Base-by-base conservation (phyloP, 1,140 invertebrate genomes). In the Ephestia elutella region DNA sequence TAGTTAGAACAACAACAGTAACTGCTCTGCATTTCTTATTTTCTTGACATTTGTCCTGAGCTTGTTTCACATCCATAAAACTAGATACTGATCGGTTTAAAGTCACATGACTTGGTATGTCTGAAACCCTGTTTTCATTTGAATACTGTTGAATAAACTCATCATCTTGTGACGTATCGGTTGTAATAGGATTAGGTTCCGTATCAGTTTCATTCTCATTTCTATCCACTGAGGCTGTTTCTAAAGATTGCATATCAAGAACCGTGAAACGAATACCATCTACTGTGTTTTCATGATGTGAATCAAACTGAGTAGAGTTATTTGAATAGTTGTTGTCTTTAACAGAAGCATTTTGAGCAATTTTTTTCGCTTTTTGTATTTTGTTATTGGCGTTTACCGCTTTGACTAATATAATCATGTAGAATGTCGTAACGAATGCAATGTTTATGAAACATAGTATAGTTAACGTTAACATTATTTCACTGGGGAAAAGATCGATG, bases 281-380 rank as follows among this genome's bases (percentile, higher is more conserved):
- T 2, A 15, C 13, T 3, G 38, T 3, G 2, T 44, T 44, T 15
- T 44, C 15, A 2, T 44, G n/a, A 3, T 44, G 13, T 15, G 38
- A 44, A 44, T 32, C 30, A 32, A 5, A 3, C 21, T 25, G 21
- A 25, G 30, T 32, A 1, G 30, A 32, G 2, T 44, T 15, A 7
- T 44, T 15, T 5, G 13, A 44, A 15, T 7, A 25, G 21, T 25
- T 44, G n/a, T 44, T 44, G 5, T 44, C 38, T 44, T 44, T 44
- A 15, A 5, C 2, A 15, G 38, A 44, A n/a, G 9, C 30, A 32
- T 4, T 44, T 8, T 44, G 13, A 15, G 38, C 38, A 44, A 44
- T 44, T 44, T 44, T 44, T 15, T 44, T 44, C 5, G 38, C 38
- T 44, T 44, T 44, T 17, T 44, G 38, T 44, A 44, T 44, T 44